These are phyloP conservation scores for Sander lucioperca DNA, from an alignment of 2,113 vertebrate genomes.

Conservation along the genomic window DNA sequence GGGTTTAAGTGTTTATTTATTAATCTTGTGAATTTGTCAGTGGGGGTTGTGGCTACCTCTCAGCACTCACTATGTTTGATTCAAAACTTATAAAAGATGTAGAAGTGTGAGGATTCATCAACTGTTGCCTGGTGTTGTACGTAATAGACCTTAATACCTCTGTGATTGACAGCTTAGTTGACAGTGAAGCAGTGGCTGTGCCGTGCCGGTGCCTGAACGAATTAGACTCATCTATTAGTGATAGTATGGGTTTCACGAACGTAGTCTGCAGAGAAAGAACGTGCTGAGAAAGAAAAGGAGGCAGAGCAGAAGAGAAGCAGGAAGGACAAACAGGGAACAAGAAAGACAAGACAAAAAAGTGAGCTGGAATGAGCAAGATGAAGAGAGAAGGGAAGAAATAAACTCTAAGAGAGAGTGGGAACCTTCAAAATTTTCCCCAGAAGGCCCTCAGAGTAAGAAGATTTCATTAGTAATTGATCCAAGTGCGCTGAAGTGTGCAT, in stretches of 20 bases:
- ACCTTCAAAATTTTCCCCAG: slow-evolving; percentile 23
- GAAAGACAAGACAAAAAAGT: background rate
- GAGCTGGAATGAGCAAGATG: background rate
- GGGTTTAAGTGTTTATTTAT: background rate
- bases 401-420: slow-evolving; percentile 1
- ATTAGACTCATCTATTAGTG: slow-evolving; percentile 25
- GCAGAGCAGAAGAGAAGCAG: background rate
- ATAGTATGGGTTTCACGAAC: background rate
- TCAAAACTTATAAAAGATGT: slow-evolving; percentile 11
- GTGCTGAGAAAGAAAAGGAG: background rate
- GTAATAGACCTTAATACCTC: background rate
- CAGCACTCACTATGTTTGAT: background rate
- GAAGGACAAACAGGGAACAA: background rate
- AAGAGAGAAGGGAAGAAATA: slow-evolving; percentile 5
- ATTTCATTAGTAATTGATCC: slow-evolving; percentile 70
- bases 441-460: slow-evolving; percentile 33
- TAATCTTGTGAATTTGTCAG: background rate
- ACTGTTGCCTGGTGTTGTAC: background rate
- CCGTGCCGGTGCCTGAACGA: background rate
- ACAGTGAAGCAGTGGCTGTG: background rate
- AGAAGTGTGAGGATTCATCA: background rate
- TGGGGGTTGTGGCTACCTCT: background rate
- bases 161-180: background rate
- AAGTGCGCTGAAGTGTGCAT: slow-evolving; percentile 36
- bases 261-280: background rate